Percentiles rank a stretch among this genome's conserved stretches.
Evolutionary conservation across 2,797 vertebrate species (phyloP).

Genomic region (Sebastes oblongus): DNA sequence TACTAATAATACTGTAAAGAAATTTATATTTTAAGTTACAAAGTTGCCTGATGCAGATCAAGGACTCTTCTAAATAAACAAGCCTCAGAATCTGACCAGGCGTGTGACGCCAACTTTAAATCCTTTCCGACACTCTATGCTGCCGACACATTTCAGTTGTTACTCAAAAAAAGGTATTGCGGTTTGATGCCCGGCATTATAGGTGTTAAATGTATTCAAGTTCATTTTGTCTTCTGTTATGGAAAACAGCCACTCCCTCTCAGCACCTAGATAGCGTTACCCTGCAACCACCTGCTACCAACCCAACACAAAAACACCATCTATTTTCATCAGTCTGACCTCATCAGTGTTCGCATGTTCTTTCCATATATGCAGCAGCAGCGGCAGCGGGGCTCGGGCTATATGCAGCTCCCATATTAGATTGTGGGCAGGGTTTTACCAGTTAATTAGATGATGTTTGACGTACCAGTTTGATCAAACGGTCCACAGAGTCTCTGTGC

Average conservation of each 20-base stretch:
- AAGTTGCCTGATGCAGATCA: neutral
- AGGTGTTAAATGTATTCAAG: neutral
- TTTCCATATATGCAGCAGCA: conserved; percentile 23
- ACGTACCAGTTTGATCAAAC: conserved; percentile 58
- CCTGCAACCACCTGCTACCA: conserved; percentile 62
- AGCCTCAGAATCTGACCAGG: neutral
- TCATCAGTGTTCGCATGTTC: conserved; percentile 27
- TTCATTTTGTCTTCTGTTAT: conserved; percentile 3
- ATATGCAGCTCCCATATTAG: conserved; percentile 35
- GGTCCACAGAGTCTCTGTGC: conserved; percentile 21
- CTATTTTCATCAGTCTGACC: conserved; percentile 59
- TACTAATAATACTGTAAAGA: no score
- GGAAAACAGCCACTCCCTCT: conserved; percentile 28
- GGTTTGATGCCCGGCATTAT: neutral
- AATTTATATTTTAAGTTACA: neutral
- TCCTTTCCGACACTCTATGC: neutral
- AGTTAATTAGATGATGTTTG: conserved; percentile 68
- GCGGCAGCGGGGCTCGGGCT: conserved; percentile 23
- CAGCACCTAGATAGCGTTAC: conserved; percentile 16
- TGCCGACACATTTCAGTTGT: neutral
- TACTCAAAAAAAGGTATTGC: no score
- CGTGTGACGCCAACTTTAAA: neutral
- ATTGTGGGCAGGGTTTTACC: conserved; percentile 30
- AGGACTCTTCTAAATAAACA: neutral
- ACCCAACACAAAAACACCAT: conserved; percentile 40